phyloP scores from a whole-genome alignment of 2,113 vertebrate genomes.

The Oceanodroma tethys region DNA sequence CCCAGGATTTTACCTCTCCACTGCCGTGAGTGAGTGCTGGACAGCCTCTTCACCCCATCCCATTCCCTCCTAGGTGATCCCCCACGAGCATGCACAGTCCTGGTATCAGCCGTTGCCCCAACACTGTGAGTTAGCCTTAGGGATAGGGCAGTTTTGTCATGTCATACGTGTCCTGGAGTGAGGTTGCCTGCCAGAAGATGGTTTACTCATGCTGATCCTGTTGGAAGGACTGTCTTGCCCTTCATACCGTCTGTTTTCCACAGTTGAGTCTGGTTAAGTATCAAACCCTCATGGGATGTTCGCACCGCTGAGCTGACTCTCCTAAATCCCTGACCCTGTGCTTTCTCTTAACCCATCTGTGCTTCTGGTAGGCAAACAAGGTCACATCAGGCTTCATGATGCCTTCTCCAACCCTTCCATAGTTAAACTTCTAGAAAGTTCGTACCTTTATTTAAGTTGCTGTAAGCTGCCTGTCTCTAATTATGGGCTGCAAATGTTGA shows the following conservation, averaged over 20 bases:
- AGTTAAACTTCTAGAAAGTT: neutral
- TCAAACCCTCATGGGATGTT: neutral
- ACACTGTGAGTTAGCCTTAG: neutral
- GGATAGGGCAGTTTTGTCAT: neutral
- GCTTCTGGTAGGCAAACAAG: neutral
- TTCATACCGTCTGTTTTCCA: neutral
- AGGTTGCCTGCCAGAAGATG: neutral
- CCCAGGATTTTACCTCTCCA: neutral
- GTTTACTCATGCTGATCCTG: neutral
- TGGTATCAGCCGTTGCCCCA: accelerated
- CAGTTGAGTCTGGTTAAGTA: neutral
- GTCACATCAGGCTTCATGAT: neutral
- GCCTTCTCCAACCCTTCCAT: neutral
- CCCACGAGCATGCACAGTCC: neutral
- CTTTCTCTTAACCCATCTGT: neutral
- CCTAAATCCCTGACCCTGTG: neutral
- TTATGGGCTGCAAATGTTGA: neutral
- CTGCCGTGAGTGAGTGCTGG: neutral
- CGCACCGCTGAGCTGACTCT: neutral
- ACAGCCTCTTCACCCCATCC: neutral
- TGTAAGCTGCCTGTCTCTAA: neutral
- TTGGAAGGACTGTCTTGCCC: neutral
- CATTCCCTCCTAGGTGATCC: neutral
- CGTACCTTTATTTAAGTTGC: neutral
- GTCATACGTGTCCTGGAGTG: neutral